Conservation (phyloP, 1,140 invertebrate species). For the Apis laboriosa region DNA sequence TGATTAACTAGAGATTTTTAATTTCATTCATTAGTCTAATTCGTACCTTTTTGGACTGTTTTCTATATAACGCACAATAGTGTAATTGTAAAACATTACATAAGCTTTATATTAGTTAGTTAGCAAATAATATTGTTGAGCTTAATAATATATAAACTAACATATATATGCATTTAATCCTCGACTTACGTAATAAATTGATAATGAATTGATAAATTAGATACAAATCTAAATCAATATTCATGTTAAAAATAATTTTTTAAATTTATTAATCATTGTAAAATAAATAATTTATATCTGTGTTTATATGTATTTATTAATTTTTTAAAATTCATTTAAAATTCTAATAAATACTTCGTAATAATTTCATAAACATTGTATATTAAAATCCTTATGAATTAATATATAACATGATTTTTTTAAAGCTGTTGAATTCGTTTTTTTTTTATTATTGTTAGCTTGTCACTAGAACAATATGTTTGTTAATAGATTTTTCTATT, state of each 20-base stretch:
- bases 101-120: slow-evolving; percentile 2
- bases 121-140: slow-evolving; percentile 17
- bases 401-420: background rate
- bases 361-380: background rate
- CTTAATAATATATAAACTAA: background rate
- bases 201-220: background rate
- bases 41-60: background rate
- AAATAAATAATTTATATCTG: too few species aligned
- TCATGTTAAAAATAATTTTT: too few species aligned
- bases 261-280: too few species aligned
- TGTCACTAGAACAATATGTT: background rate
- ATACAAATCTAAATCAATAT: background rate
- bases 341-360: too few species aligned
- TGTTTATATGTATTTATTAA: too few species aligned
- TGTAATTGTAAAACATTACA: slow-evolving; percentile 7
- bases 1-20: slow-evolving; percentile 16
- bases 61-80: slow-evolving; percentile 23
- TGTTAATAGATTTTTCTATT: background rate
- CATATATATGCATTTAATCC: slow-evolving; percentile 12
- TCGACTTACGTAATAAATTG: background rate
- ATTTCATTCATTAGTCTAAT: slow-evolving; percentile 11
- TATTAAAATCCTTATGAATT: background rate
- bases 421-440: background rate
- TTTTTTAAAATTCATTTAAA: background rate
- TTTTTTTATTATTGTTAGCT: background rate